These are phyloP conservation scores for Scotopteryx bipunctaria DNA, from an alignment of 2,888 invertebrate species.

Conservation along the genomic window DNA sequence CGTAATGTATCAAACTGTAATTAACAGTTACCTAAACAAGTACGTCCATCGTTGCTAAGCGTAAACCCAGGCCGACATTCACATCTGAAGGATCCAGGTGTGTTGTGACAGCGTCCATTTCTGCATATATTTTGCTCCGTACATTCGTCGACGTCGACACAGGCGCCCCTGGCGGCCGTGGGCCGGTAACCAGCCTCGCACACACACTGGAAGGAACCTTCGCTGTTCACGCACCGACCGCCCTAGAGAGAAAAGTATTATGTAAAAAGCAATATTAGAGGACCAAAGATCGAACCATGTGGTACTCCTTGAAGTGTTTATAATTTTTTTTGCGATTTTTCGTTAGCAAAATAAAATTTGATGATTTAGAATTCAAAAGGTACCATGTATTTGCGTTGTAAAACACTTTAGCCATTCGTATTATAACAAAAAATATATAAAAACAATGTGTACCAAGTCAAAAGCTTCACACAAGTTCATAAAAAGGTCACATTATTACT, in stretches of 20 bases:
- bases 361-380: not conserved
- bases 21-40: conserved; percentile 85
- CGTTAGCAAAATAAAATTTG: not conserved
- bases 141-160: conserved; percentile 83
- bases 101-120: conserved; percentile 91
- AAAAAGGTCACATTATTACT: not conserved
- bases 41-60: conserved; percentile 90
- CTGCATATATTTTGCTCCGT: conserved; percentile 90
- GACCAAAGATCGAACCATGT: conserved; percentile 12
- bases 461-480: conserved; percentile 2
- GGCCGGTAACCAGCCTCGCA: conserved; percentile 90
- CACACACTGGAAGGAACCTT: conserved; percentile 92
- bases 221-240: conserved; percentile 91
- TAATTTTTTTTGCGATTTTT: not conserved
- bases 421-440: not conserved
- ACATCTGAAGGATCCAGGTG: conserved; percentile 91
- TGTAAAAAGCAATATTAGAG: conserved; percentile 1
- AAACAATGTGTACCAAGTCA: not conserved
- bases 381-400: not conserved
- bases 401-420: not conserved
- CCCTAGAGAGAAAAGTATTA: conserved; percentile 73
- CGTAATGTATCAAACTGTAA: not conserved
- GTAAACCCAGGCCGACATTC: conserved; percentile 91
- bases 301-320: not conserved
- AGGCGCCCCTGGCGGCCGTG: conserved; percentile 76